Evolutionary conservation across 1,140 invertebrate genomes (phyloP).

Genomic region (Tachypleus tridentatus): DNA sequence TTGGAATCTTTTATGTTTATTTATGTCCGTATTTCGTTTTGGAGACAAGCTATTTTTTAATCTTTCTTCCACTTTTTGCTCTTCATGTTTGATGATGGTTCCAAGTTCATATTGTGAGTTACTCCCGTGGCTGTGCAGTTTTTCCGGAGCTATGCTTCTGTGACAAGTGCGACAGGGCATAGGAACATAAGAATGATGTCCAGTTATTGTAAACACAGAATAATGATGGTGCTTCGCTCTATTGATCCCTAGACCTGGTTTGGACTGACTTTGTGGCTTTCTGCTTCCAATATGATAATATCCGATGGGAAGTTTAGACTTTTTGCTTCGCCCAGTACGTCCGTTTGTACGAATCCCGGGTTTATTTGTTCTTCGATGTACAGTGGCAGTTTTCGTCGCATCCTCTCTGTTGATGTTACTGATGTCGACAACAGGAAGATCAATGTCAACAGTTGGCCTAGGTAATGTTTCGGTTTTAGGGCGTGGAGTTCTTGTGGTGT

Average conservation of each 20-base stretch:
- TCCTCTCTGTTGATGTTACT: conserved; percentile 9
- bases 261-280: conserved; percentile 6
- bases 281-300: conserved; percentile 6
- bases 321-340: conserved; percentile 16
- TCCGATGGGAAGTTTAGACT: conserved; percentile 2
- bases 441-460: conserved; percentile 22
- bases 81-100: too few relatives aligned
- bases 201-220: conserved; percentile 10
- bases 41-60: too few relatives aligned
- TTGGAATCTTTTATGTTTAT: too few relatives aligned
- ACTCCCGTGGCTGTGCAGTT: conserved; percentile 46
- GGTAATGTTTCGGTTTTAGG: conserved; percentile 21
- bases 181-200: conserved; percentile 26
- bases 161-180: conserved; percentile 45
- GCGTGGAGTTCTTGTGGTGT: conserved; percentile 11
- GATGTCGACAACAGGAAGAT: conserved; percentile 19
- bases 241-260: conserved; percentile 8
- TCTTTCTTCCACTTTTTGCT: too few relatives aligned
- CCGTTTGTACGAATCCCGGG: conserved; percentile 4
- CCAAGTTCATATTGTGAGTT: neutral
- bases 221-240: neutral
- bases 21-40: too few relatives aligned
- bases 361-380: neutral
- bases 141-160: conserved; percentile 41
- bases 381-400: conserved; percentile 6